These are phyloP conservation scores for Phrynocephalus guinanensis DNA, from an alignment of 2,797 vertebrate genomes.

Conservation along the genomic window DNA sequence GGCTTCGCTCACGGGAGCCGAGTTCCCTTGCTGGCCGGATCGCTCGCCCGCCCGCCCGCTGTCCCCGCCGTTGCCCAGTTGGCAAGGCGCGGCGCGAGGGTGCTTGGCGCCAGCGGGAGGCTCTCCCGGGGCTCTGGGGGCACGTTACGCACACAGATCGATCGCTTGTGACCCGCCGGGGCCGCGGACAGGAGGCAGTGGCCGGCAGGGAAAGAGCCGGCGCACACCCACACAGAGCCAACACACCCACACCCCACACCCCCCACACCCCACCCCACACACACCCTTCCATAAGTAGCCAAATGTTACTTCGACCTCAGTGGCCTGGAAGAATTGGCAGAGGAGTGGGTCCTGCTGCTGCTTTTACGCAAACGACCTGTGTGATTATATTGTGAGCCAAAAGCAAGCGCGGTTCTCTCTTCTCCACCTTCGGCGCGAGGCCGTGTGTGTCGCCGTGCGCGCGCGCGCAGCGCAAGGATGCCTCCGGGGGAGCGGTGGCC, in stretches of 20 bases:
- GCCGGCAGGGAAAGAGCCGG: background rate
- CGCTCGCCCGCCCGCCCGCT: no score
- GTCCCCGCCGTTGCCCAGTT: background rate
- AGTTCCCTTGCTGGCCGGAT: no score
- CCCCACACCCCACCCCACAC: background rate
- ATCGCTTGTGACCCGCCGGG: background rate
- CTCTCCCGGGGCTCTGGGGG: background rate
- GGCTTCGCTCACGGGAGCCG: background rate
- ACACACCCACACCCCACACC: background rate
- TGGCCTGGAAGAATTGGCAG: background rate
- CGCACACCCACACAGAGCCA: background rate
- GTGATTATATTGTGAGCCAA: no score
- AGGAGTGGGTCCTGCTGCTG: no score
- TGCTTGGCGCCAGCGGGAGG: constrained; percentile 34
- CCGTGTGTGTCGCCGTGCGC: no score
- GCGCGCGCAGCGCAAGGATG: no score
- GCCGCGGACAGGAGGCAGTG: background rate
- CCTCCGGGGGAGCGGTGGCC: no score
- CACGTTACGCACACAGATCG: constrained; percentile 3
- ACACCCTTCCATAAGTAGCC: constrained; percentile 26
- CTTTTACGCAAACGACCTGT: no score
- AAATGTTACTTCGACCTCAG: constrained; percentile 47
- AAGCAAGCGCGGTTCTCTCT: no score
- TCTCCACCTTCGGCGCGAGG: no score
- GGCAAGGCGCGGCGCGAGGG: background rate